A percentile compares a stretch with the other conserved stretches of the same genome.
phyloP scores from a whole-genome alignment of 2,797 vertebrate species.

The Myotis findleyi region DNA sequence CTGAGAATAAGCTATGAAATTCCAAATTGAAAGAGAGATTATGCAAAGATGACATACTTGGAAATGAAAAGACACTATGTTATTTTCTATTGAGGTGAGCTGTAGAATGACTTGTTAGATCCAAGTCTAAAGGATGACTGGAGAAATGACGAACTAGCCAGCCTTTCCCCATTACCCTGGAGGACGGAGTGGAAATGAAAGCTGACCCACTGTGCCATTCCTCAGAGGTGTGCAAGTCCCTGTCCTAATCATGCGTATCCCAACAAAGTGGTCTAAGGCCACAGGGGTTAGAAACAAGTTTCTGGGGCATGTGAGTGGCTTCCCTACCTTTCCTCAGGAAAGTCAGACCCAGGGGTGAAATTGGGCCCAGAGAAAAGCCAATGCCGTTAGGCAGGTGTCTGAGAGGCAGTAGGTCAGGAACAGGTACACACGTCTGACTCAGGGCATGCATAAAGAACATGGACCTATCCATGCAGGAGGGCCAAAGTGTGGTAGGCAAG shows the following conservation, averaged over 20 bases:
- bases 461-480: background rate
- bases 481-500: background rate
- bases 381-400: background rate
- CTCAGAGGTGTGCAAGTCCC: background rate
- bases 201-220: background rate
- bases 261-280: background rate
- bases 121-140: background rate
- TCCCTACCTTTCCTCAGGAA: background rate
- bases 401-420: background rate
- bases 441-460: background rate
- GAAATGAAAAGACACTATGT: background rate
- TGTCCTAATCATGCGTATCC: background rate
- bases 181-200: background rate
- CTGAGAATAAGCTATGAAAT: slow-evolving; percentile 20
- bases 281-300: background rate
- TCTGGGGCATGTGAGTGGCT: background rate
- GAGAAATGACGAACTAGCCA: background rate
- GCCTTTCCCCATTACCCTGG: background rate
- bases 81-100: background rate
- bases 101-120: background rate
- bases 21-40: background rate
- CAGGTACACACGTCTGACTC: background rate
- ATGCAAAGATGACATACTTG: slow-evolving; percentile 13
- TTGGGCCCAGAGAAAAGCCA: background rate
- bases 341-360: background rate